Evolutionary conservation across 2,113 vertebrate species (phyloP), one percentile per base, ranked within the genome.

Genomic region (Rhinolophus sinicus): DNA sequence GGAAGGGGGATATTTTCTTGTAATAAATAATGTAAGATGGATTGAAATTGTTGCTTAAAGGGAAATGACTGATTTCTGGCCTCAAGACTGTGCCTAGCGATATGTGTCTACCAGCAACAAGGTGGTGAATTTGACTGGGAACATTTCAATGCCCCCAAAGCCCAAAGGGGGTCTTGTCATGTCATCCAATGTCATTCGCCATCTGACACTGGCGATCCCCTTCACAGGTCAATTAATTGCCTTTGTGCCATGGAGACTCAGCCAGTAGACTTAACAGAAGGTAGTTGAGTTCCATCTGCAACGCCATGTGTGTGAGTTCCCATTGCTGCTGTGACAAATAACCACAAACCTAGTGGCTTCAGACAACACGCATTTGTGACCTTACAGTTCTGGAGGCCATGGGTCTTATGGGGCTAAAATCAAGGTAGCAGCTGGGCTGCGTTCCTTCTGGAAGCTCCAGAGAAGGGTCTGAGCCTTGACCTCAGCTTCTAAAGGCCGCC

Each of bases 1-100:
- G 40, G 6, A 7, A 44, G 40, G 50, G 30, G 96, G 8, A 90
- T 93, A 81, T 44, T 95, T 98, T 97, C 96, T 96, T 97, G 52
- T 93, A 98, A 98, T 97, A 98, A 98, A 97, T 97, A 97, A 67
- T 38, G 95, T 88, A 67, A 95, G 98, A 94, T 96, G 97, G 97
- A 96, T 94, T 84, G 96, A 97, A 96, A 96, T 93, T 75, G 87
- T 97, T 96, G 97, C 97, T 85, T 77, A 72, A 93, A 93, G 97
- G 98, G 95, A 80, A 98, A 90, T 76, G 96, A 94, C 96, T 75
- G 83, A 92, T 97, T 97, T 97, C 96, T 93, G 30, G 73, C 78
- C 54, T 56, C 52, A 6, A 5, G 56, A 33, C 62, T 4, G 1
- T 38, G 54, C 26, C 19, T 14, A 40, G 38, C 3, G 4, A 0